Evolutionary conservation across 2,797 vertebrate species (phyloP).

Genomic region (Bryconaethiops microstoma): DNA sequence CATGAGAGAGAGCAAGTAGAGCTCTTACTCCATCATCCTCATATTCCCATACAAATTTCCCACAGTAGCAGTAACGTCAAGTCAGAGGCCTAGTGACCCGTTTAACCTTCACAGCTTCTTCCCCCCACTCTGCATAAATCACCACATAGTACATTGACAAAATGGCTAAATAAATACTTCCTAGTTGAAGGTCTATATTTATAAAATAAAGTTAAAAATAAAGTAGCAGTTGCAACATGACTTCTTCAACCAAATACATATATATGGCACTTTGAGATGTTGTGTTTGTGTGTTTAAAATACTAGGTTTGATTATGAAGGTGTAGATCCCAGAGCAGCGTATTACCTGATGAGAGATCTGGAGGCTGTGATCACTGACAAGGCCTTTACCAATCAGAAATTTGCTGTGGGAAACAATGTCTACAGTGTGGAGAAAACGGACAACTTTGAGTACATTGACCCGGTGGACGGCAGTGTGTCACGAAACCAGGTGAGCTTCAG

Average conservation of each 20-base stretch:
- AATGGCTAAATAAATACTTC: conserved; percentile 9
- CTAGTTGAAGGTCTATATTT: background rate
- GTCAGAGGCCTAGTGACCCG: conserved; percentile 39
- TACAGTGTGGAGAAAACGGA: conserved; percentile 93
- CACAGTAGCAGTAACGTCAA: conserved; percentile 56
- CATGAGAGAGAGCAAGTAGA: conserved; percentile 56
- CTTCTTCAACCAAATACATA: background rate
- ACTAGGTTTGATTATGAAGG: conserved; percentile 96
- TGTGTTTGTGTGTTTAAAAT: conserved; percentile 19
- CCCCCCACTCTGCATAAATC: background rate
- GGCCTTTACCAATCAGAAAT: conserved; percentile 92
- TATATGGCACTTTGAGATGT: background rate
- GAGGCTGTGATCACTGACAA: conserved; percentile 91
- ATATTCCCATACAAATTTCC: conserved; percentile 69
- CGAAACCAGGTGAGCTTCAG: conserved; percentile 90
- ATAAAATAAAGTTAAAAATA: too few relatives aligned
- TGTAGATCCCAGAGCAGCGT: conserved; percentile 88
- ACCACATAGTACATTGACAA: background rate
- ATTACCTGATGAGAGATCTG: conserved; percentile 94
- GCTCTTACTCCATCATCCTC: conserved; percentile 57
- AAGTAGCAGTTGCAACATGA: background rate
- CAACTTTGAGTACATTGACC: conserved; percentile 96
- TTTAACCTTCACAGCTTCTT: conserved; percentile 9
- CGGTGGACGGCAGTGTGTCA: conserved; percentile 93
- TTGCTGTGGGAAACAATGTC: conserved; percentile 90